These are phyloP conservation scores for Odocoileus hemionus DNA, from an alignment of 2,113 vertebrate genomes.

Conservation along the genomic window DNA sequence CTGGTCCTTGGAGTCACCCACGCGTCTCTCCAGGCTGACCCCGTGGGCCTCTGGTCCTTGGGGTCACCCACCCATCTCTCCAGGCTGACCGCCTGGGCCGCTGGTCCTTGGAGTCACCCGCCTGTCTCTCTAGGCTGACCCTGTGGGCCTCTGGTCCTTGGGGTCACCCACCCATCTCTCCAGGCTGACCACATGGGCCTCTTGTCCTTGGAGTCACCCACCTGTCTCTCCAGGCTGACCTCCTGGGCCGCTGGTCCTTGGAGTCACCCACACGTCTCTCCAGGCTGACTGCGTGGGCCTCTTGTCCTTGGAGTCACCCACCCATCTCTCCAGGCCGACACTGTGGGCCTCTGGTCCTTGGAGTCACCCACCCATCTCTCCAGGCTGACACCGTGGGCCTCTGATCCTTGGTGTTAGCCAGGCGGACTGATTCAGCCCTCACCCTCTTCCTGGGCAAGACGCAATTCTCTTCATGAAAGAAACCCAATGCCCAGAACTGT, in stretches of 20 bases:
- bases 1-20: too few species aligned
- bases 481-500: background rate
- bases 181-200: fast-evolving
- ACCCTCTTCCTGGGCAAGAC: background rate
- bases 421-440: background rate
- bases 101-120: too few species aligned
- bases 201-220: too few species aligned
- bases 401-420: background rate
- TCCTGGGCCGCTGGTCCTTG: fast-evolving
- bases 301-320: too few species aligned
- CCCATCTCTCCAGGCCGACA: too few species aligned
- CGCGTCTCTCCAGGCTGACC: background rate
- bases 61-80: too few species aligned
- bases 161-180: too few species aligned
- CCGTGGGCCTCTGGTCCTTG: fast-evolving
- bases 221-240: too few species aligned
- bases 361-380: too few species aligned
- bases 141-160: fast-evolving
- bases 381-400: background rate
- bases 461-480: background rate
- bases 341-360: fast-evolving
- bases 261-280: too few species aligned
- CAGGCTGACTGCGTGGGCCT: fast-evolving
- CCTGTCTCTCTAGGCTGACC: too few species aligned
- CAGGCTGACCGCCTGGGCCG: too few species aligned